These are phyloP conservation scores for Xestia rhomboidea DNA, from an alignment of 2,888 invertebrate genomes.

Conservation along the genomic window DNA sequence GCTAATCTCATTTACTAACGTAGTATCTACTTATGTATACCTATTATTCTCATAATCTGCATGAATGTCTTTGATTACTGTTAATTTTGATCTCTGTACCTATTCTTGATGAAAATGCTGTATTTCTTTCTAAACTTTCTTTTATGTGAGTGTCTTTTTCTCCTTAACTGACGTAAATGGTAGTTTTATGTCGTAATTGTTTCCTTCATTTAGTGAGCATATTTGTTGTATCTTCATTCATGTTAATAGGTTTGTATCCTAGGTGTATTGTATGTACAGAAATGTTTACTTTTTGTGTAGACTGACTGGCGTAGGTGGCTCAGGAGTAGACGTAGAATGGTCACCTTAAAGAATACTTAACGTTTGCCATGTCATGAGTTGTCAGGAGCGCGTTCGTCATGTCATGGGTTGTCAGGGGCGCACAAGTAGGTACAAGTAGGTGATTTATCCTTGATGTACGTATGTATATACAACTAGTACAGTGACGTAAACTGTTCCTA, in stretches of 20 bases:
- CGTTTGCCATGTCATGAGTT: constrained; percentile 27
- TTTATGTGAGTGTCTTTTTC: constrained; percentile 24
- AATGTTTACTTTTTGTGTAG: constrained; percentile 55
- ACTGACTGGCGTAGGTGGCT: constrained; percentile 42
- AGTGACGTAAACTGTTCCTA: neutral
- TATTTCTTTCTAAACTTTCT: constrained; percentile 30
- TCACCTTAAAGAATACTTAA: constrained; percentile 37
- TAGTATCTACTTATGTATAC: constrained; percentile 56
- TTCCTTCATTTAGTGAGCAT: constrained; percentile 43
- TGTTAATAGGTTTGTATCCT: constrained; percentile 69
- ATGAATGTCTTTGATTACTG: constrained; percentile 58
- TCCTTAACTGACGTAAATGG: constrained; percentile 22
- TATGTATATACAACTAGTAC: neutral
- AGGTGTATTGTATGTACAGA: constrained; percentile 56
- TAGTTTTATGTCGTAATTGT: constrained; percentile 33
- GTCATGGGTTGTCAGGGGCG: constrained; percentile 33
- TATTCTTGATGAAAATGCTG: constrained; percentile 35
- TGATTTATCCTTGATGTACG: constrained; percentile 1
- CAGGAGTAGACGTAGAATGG: constrained; percentile 26
- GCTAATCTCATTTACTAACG: constrained; percentile 68
- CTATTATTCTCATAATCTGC: constrained; percentile 44
- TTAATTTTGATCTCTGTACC: constrained; percentile 63
- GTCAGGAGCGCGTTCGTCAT: constrained; percentile 15
- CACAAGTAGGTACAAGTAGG: neutral
- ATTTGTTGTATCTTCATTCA: constrained; percentile 57